A percentile compares a stretch with the other conserved stretches of the same genome.
Evolutionary conservation across 2,888 invertebrate species (phyloP).

Genomic region (Palloptera scutellata): DNA sequence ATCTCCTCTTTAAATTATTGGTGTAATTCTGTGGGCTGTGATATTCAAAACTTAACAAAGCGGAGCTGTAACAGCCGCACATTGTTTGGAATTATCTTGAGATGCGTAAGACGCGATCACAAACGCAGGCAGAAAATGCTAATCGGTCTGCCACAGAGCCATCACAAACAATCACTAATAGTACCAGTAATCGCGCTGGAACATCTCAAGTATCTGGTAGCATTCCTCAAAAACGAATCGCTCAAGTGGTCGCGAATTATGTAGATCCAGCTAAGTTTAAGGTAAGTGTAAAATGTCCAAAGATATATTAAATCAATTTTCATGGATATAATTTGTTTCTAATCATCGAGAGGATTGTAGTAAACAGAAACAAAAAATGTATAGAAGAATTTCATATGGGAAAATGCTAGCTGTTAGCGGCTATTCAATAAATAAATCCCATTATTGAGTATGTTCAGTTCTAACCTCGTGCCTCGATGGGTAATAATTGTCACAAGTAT

Average conservation of each 20-base stretch:
- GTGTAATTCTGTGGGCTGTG: not conserved
- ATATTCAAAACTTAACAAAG: too few relatives aligned
- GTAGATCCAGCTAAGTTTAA: conserved; percentile 40
- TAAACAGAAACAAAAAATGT: too few relatives aligned
- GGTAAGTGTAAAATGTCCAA: conserved; percentile 32
- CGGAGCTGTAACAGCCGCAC: too few relatives aligned
- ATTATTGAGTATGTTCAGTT: not conserved
- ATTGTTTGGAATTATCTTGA: conserved; percentile 35
- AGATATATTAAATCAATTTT: too few relatives aligned
- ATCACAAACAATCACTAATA: conserved; percentile 16
- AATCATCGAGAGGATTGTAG: too few relatives aligned
- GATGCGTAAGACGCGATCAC: conserved; percentile 64
- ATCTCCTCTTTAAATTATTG: not conserved
- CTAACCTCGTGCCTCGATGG: too few relatives aligned
- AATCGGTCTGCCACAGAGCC: conserved; percentile 32
- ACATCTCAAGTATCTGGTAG: conserved; percentile 1
- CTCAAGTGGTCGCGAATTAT: conserved; percentile 23
- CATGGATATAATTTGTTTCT: too few relatives aligned
- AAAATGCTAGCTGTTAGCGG: too few relatives aligned
- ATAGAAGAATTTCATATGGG: too few relatives aligned
- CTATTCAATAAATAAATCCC: not conserved
- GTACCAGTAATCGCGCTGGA: not conserved
- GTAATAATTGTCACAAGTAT: too few relatives aligned
- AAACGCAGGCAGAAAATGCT: conserved; percentile 59
- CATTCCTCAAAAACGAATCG: conserved; percentile 34